Evolutionary conservation across 2,113 vertebrate species (phyloP).

Genomic region (Neomonachus schauinslandi): DNA sequence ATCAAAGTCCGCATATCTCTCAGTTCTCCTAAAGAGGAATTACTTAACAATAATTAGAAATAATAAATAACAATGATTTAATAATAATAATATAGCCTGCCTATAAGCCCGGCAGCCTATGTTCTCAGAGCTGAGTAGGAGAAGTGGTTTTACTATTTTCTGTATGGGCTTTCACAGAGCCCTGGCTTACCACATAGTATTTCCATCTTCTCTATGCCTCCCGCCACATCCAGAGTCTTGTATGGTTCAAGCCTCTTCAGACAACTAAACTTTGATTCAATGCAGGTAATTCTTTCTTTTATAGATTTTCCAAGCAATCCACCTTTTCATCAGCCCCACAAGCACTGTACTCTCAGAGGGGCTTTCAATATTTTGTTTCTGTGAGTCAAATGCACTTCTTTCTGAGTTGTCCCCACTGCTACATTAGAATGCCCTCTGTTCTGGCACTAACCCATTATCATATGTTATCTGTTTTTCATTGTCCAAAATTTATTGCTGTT

Average conservation of each 20-base stretch:
- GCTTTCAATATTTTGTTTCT: background rate
- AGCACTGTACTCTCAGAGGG: background rate
- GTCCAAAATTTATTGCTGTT: background rate
- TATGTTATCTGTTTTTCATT: background rate
- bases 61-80: background rate
- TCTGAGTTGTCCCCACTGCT: accelerated
- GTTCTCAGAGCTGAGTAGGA: background rate
- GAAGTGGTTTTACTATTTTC: background rate
- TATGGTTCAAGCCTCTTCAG: background rate
- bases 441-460: background rate
- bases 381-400: background rate
- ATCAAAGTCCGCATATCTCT: background rate
- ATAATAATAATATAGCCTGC: background rate
- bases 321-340: background rate
- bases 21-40: background rate
- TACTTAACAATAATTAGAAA: background rate
- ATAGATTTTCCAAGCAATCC: background rate
- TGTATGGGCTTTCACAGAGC: background rate
- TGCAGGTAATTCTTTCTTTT: background rate
- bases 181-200: background rate
- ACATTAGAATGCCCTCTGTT: background rate
- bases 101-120: background rate
- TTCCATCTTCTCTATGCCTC: background rate
- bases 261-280: background rate
- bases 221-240: background rate